A percentile compares a stretch with the other conserved stretches of the same genome.
Evolutionary conservation across 2,888 invertebrate species (phyloP).

Genomic region (Pelosia muscerda): DNA sequence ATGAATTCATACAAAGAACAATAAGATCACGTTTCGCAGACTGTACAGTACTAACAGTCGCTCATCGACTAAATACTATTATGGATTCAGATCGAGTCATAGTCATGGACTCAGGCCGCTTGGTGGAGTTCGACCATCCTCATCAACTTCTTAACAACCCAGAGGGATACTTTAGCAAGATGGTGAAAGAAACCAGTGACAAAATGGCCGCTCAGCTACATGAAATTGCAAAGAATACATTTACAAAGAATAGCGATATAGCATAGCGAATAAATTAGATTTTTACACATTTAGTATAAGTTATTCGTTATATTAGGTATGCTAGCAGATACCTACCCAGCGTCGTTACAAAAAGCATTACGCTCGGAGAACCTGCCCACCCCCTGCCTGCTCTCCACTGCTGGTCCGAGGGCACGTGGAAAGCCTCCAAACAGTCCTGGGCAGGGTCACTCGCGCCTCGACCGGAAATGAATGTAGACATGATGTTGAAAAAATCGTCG

Average conservation of each 20-base stretch:
- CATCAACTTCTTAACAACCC: conserved; percentile 88
- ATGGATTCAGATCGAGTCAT: conserved; percentile 97
- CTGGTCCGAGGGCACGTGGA: too few species aligned
- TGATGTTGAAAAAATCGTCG: background rate
- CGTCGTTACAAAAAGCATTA: background rate
- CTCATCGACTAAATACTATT: conserved; percentile 96
- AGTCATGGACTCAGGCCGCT: conserved; percentile 93
- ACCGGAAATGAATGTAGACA: too few species aligned
- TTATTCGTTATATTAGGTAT: background rate
- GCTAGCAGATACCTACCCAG: background rate
- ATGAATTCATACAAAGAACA: conserved; percentile 93
- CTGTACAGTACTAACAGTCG: conserved; percentile 96
- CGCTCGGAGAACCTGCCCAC: too few species aligned
- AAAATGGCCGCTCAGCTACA: conserved; percentile 81
- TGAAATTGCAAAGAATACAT: conserved; percentile 80
- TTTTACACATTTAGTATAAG: conserved; percentile 10
- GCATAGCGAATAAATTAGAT: conserved; percentile 61
- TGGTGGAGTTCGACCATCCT: conserved; percentile 91
- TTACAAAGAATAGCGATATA: conserved; percentile 72
- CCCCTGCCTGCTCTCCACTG: too few species aligned
- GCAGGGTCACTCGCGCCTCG: too few species aligned
- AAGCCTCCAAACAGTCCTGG: too few species aligned
- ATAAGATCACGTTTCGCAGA: conserved; percentile 92
- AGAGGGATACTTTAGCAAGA: conserved; percentile 88
- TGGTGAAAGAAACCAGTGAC: conserved; percentile 90